These are phyloP conservation scores for Athrips mouffetella DNA, from an alignment of 2,888 invertebrate genomes.

Conservation along the genomic window DNA sequence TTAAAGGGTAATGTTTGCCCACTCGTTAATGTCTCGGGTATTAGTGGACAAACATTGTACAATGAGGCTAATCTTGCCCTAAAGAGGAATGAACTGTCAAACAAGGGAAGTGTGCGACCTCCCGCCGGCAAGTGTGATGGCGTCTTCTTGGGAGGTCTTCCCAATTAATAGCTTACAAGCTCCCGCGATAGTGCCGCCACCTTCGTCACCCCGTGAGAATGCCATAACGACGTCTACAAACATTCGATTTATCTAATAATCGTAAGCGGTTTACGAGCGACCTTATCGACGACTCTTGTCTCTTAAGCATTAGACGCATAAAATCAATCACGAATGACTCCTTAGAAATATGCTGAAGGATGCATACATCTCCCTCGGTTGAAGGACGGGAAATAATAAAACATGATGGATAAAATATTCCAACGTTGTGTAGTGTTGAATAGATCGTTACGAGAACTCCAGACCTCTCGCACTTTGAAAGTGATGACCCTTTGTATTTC, in stretches of 20 bases:
- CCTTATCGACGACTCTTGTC: neutral
- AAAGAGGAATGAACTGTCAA: conserved; percentile 47
- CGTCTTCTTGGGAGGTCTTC: conserved; percentile 65
- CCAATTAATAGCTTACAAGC: conserved; percentile 60
- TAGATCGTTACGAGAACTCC: conserved; percentile 53
- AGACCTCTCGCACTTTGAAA: conserved; percentile 39
- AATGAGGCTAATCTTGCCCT: conserved; percentile 48
- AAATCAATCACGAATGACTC: conserved; percentile 31
- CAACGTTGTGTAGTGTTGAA: conserved; percentile 47
- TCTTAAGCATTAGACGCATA: conserved; percentile 10
- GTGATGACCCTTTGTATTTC: conserved; percentile 50
- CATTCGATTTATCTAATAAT: conserved; percentile 23
- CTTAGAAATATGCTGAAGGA: conserved; percentile 23
- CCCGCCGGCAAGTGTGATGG: conserved; percentile 29
- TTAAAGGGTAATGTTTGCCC: conserved; percentile 38
- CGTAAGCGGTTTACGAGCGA: conserved; percentile 16
- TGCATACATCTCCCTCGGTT: conserved; percentile 32
- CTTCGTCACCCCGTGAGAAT: conserved; percentile 44
- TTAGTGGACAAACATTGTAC: conserved; percentile 34
- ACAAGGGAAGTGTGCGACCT: conserved; percentile 45
- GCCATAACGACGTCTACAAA: conserved; percentile 31
- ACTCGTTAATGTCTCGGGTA: conserved; percentile 26
- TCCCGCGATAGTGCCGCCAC: conserved; percentile 41
- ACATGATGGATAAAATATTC: conserved; percentile 54
- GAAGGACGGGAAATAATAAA: conserved; percentile 32